Percentiles rank a stretch among this genome's conserved stretches.
Evolutionary conservation across 2,113 vertebrate genomes (phyloP).

Genomic region (Pseudolaguvia tuberculata): DNA sequence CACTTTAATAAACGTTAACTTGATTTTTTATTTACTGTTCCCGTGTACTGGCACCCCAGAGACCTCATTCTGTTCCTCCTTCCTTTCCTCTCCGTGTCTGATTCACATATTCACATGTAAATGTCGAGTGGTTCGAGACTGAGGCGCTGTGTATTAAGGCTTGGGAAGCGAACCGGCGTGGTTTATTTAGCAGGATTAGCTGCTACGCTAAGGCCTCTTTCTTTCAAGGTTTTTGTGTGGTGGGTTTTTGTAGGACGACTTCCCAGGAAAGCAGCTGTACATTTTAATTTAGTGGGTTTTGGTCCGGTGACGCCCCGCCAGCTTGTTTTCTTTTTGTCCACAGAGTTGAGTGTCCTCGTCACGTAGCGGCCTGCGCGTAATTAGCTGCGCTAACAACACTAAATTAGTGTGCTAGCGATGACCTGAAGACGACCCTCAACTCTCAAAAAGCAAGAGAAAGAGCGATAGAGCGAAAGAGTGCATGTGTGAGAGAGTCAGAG

Average conservation of each 20-base stretch:
- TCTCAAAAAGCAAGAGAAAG: not conserved
- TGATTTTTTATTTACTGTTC: not conserved
- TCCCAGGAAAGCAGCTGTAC: conserved; percentile 51
- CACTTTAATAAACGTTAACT: too few species aligned
- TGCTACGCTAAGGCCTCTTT: conserved; percentile 43
- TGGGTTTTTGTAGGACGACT: conserved; percentile 45
- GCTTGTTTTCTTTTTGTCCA: conserved; percentile 33
- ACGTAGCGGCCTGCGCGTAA: conserved; percentile 37
- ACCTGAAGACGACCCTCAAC: not conserved
- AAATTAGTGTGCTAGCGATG: conserved; percentile 41
- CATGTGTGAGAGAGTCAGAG: too few species aligned
- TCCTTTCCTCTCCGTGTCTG: conserved; percentile 8
- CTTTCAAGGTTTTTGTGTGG: conserved; percentile 50
- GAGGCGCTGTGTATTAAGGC: conserved; percentile 43
- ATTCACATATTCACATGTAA: conserved; percentile 67
- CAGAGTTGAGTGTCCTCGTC: conserved; percentile 37
- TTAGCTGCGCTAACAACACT: conserved; percentile 46
- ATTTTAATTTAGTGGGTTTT: conserved; percentile 55
- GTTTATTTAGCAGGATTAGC: conserved; percentile 55
- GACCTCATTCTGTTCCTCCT: conserved; percentile 25
- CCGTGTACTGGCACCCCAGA: conserved; percentile 10
- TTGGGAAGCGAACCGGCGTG: conserved; percentile 54
- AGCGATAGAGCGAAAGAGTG: too few species aligned
- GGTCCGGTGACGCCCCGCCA: conserved; percentile 35
- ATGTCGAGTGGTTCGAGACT: conserved; percentile 55